phyloP scores from a whole-genome alignment of 2,888 invertebrate species.

The Archips xylosteana region DNA sequence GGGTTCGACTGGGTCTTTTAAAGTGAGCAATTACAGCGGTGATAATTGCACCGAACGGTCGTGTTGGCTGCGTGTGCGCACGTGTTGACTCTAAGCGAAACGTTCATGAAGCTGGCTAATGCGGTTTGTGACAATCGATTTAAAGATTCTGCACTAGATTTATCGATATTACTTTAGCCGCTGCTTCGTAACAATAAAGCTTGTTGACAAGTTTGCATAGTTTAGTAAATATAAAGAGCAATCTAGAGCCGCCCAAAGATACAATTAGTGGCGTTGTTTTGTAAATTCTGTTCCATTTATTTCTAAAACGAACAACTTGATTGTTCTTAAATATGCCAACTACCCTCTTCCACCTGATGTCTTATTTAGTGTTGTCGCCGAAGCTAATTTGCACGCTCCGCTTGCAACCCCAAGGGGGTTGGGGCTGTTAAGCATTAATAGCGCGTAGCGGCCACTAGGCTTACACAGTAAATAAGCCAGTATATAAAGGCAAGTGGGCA shows the following conservation, averaged over 20 bases:
- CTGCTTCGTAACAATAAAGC: neutral
- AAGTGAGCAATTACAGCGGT: constrained; percentile 48
- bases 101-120: neutral
- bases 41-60: constrained; percentile 44
- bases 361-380: constrained; percentile 46
- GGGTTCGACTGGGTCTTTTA: constrained; percentile 35
- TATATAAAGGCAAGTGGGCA: too few relatives aligned
- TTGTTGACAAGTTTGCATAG: neutral
- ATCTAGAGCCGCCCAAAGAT: neutral
- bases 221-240: neutral
- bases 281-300: neutral
- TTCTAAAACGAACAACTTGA: neutral
- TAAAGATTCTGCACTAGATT: too few relatives aligned
- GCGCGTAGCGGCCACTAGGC: constrained; percentile 22
- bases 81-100: neutral
- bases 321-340: neutral
- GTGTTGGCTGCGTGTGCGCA: constrained; percentile 32
- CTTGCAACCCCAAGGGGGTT: constrained; percentile 52
- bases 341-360: constrained; percentile 24
- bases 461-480: constrained; percentile 37
- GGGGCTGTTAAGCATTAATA: constrained; percentile 33
- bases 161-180: neutral
- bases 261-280: neutral
- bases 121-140: neutral
- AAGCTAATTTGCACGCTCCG: constrained; percentile 55